A percentile compares a stretch with the other conserved stretches of the same genome.
Conservation (phyloP, 2,113 vertebrate genomes). For the Carassius auratus region DNA sequence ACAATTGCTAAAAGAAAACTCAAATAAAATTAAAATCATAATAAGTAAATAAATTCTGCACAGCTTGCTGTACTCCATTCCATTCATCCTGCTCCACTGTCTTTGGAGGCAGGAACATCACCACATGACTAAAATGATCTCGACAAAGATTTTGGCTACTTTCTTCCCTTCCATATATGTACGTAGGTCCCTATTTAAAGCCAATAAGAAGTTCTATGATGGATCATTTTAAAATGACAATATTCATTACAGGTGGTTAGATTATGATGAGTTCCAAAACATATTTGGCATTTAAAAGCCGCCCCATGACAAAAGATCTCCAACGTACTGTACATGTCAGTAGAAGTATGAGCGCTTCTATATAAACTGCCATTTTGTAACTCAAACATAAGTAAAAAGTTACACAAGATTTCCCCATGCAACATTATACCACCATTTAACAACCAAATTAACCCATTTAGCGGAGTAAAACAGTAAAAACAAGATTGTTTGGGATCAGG, state of each 20-base stretch:
- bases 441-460: conserved; percentile 28
- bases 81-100: conserved; percentile 47
- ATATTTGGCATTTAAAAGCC: conserved; percentile 48
- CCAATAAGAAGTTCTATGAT: conserved; percentile 39
- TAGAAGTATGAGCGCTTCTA: conserved; percentile 31
- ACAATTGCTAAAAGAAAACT: conserved; percentile 87
- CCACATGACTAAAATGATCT: conserved; percentile 37
- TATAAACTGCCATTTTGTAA: conserved; percentile 43
- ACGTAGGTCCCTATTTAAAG: conserved; percentile 52
- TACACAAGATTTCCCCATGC: conserved; percentile 51
- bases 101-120: conserved; percentile 39
- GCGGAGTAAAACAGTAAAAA: conserved; percentile 31
- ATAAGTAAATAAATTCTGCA: conserved; percentile 79
- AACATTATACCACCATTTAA: conserved; percentile 44
- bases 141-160: conserved; percentile 40
- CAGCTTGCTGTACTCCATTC: conserved; percentile 70
- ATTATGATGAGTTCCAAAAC: conserved; percentile 48
- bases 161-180: conserved; percentile 46
- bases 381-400: conserved; percentile 29
- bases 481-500: conserved; percentile 17
- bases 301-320: conserved; percentile 42
- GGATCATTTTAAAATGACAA: conserved; percentile 58
- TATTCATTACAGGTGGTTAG: conserved; percentile 60
- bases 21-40: conserved; percentile 77
- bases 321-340: conserved; percentile 34